Conservation (phyloP, 2,113 vertebrate genomes). For the Pseudorectes ferrugineus region DNA sequence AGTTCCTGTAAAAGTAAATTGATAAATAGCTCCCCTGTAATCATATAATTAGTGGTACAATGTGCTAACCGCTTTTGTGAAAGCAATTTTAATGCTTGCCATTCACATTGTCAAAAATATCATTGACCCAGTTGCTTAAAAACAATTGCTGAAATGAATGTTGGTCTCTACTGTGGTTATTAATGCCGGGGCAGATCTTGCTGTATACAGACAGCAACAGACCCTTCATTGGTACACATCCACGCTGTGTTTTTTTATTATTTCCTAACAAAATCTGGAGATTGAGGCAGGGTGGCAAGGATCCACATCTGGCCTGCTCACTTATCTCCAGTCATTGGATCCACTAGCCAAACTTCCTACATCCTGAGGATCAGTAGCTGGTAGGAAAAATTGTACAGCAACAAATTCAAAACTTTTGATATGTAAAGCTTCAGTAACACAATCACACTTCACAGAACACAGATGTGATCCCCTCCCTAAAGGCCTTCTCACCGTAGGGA, state of each 20-base stretch:
- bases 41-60: constrained; percentile 49
- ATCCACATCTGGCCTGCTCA: neutral
- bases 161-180: neutral
- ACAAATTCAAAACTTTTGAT: neutral
- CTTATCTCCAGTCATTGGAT: neutral
- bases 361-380: neutral
- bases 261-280: neutral
- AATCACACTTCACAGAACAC: neutral
- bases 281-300: neutral
- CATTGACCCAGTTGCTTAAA: constrained; percentile 36
- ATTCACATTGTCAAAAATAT: constrained; percentile 37
- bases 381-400: neutral
- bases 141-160: constrained; percentile 17
- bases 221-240: neutral
- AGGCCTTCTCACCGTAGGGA: neutral
- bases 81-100: constrained; percentile 35
- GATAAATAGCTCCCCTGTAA: constrained; percentile 56
- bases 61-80: constrained; percentile 54
- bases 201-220: neutral
- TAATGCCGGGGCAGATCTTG: neutral
- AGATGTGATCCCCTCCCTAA: neutral
- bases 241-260: neutral
- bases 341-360: neutral
- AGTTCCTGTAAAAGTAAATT: constrained; percentile 45
- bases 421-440: neutral